Base-by-base conservation (phyloP, 2,797 vertebrate species). In the Sebastes diaconus region DNA sequence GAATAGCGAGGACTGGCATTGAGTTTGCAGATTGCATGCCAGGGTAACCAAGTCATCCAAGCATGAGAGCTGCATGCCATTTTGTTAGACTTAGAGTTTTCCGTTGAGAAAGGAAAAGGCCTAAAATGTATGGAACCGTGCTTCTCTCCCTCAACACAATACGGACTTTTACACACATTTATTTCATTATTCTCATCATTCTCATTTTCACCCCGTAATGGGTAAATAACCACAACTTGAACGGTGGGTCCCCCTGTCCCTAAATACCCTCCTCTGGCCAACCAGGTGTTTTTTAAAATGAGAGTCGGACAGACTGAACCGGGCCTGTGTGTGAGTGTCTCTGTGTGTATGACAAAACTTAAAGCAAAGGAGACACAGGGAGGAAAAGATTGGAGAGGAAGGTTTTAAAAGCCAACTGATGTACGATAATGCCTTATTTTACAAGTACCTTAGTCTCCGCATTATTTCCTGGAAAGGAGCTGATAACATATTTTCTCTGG, bases 31-130 rank as follows among this genome's bases (percentile, higher is more conserved):
- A 24, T 24, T 24, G 22, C 22, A 24, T 24, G 22, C 22, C 22
- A 24, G 22, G 22, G 22, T 24, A 24, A 92, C 69, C 66, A 29
- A 86, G 85, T 87, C 79, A 84, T 87, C 87, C 29, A 72, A 94
- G 95, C 95, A 96, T 96, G 95, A 87, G 85, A 80, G 82, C 84
- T 88, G 95, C 95, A 96, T 96, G 95, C 50, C 58, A 27, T 86
- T 87, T 87, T 80, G 68, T 81, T 87, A 79, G 80, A 78, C 61
- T 34, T 68, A 22, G 71, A 70, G 52, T 59, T 81, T 87, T 79
- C 65, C 83, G 36, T 11, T 29, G 46, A 73, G 68, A 86, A 57
- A 74, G 55, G 46, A 83, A 81, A 87, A 83, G 74, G 54, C 68
- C 32, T 54, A 14, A 70, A 74, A 65, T 73, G 27, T 87, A 77